Percentiles rank a stretch among this genome's conserved stretches.
These are phyloP conservation scores for Cisticola juncidis DNA, from an alignment of 2,113 vertebrate species.

Conservation along the genomic window DNA sequence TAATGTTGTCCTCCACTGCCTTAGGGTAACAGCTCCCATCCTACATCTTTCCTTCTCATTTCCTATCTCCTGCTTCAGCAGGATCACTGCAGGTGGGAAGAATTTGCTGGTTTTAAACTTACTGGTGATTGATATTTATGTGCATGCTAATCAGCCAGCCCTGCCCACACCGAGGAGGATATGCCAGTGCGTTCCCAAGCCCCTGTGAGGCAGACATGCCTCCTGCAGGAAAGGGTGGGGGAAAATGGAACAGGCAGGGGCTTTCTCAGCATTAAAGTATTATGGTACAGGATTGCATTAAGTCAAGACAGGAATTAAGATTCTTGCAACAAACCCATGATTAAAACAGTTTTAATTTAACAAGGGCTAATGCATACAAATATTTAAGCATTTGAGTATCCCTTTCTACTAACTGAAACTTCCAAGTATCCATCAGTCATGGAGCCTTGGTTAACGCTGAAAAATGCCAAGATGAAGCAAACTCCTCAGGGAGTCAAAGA, in stretches of 20 bases:
- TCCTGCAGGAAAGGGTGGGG: background rate
- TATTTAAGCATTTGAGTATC: background rate
- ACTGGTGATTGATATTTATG: background rate
- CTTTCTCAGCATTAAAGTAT: background rate
- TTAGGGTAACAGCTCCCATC: background rate
- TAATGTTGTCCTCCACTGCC: background rate
- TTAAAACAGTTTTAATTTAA: background rate
- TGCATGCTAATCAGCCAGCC: background rate
- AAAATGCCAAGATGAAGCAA: background rate
- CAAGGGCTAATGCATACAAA: background rate
- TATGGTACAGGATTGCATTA: background rate
- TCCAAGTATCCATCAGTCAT: background rate
- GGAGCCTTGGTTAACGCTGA: background rate
- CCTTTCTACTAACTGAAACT: background rate
- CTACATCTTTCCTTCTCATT: accelerated
- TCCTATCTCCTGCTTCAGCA: background rate
- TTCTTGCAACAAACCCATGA: background rate
- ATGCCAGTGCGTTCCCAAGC: background rate
- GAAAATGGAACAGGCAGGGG: background rate
- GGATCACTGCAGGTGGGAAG: background rate
- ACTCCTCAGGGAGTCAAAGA: background rate
- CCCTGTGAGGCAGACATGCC: background rate
- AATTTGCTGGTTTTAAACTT: background rate
- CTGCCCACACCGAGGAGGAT: background rate
- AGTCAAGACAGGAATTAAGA: background rate